These are phyloP conservation scores for Muschampia plurimacula DNA, from an alignment of 2,888 invertebrate species.

Conservation along the genomic window DNA sequence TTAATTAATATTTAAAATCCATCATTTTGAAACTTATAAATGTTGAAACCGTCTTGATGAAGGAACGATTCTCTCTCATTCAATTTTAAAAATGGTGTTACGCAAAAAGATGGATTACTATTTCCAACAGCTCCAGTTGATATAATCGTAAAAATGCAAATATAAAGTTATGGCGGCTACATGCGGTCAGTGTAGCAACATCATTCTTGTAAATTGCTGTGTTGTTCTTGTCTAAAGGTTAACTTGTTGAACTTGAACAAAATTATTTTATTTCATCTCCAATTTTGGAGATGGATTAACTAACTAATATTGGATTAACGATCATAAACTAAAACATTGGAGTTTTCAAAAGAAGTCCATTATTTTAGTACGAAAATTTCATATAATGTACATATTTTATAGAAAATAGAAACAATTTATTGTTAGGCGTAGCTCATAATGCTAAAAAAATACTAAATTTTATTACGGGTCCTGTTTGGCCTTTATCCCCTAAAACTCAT, in stretches of 20 bases:
- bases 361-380: too few species aligned
- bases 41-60: conserved; percentile 21
- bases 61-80: conserved; percentile 10
- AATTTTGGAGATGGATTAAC: background rate
- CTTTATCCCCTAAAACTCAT: too few species aligned
- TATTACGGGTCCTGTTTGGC: too few species aligned
- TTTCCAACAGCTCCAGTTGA: conserved; percentile 18
- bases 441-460: too few species aligned
- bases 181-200: conserved; percentile 23
- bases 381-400: too few species aligned
- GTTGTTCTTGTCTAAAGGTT: conserved; percentile 16
- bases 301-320: background rate
- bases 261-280: conserved; percentile 11
- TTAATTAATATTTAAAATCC: background rate
- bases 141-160: conserved; percentile 30
- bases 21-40: background rate
- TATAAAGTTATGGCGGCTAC: conserved; percentile 15
- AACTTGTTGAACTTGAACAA: conserved; percentile 28
- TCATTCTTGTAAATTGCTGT: conserved; percentile 14
- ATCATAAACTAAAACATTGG: background rate
- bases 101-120: conserved; percentile 28
- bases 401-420: too few species aligned
- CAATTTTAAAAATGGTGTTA: conserved; percentile 10
- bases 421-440: too few species aligned
- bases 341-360: too few species aligned